Evolutionary conservation across 1,140 invertebrate species (phyloP).

Genomic region (Apis dorsata): DNA sequence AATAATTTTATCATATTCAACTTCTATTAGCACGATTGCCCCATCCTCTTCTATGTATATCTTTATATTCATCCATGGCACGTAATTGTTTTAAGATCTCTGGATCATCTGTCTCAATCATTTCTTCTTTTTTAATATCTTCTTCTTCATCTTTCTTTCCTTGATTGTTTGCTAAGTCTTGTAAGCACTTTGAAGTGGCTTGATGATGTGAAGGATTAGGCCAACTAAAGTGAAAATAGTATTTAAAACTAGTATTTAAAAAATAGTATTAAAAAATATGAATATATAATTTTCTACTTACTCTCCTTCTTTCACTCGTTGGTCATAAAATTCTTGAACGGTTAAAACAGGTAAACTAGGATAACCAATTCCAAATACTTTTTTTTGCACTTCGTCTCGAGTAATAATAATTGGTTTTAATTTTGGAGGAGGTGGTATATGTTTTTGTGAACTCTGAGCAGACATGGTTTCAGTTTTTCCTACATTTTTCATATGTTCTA

Average conservation of each 20-base stretch:
- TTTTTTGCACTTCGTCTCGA: slow-evolving; percentile 92
- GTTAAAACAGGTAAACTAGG: slow-evolving; percentile 94
- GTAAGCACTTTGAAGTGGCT: slow-evolving; percentile 63
- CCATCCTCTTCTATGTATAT: slow-evolving; percentile 92
- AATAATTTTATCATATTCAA: slow-evolving; percentile 77
- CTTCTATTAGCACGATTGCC: slow-evolving; percentile 93
- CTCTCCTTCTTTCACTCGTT: slow-evolving; percentile 90
- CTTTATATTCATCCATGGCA: slow-evolving; percentile 95
- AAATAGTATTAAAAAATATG: background rate
- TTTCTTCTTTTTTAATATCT: slow-evolving; percentile 79
- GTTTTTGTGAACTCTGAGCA: slow-evolving; percentile 72
- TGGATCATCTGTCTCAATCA: slow-evolving; percentile 88
- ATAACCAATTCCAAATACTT: slow-evolving; percentile 96
- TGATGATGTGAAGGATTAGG: slow-evolving; percentile 69
- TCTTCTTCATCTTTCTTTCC: slow-evolving; percentile 68
- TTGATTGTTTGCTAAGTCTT: slow-evolving; percentile 59
- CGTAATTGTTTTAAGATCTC: slow-evolving; percentile 85
- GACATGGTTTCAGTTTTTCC: slow-evolving; percentile 45
- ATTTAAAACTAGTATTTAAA: background rate
- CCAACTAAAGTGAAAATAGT: slow-evolving; percentile 67
- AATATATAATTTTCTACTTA: slow-evolving; percentile 76
- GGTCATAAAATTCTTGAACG: slow-evolving; percentile 97
- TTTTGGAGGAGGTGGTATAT: slow-evolving; percentile 78
- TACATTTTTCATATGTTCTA: slow-evolving; percentile 84
- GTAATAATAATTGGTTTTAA: slow-evolving; percentile 97